Evolutionary conservation across 1,140 invertebrate genomes (phyloP), one percentile per base, ranked within the genome.

Genomic region (Drosophila equinoxialis): DNA sequence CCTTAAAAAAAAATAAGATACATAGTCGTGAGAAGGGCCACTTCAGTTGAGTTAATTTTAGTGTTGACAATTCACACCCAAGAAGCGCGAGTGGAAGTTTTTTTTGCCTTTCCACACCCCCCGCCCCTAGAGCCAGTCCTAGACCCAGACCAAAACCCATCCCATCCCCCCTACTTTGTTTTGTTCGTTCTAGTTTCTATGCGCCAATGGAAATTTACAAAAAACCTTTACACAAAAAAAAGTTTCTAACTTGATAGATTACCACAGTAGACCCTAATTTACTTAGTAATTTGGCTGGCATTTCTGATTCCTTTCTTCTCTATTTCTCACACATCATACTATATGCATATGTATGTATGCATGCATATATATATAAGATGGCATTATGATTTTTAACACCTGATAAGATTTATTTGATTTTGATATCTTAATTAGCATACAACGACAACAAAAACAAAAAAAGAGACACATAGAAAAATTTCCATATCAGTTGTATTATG

Each of bases 341-440:
- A 35, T 65, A 68, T 64, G 65, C 20, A 60, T 41, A 67, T 39
- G 26, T 65, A 68, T 64, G 65, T 14, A 60, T 41, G 63, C 5
- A 6, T 58, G 60, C 37, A 30, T 33, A 51, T 41, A 54, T 68
- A 39, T 75, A 82, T 74, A 69, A 73, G 70, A 35, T 71, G 57
- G 72, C 80, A 74, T 89, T 83, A 84, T 63, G 73, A 63, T 68
- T 77, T 42, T 89, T 77, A 87, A 87, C 84, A 87, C 83, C 83
- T 89, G 83, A 87, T 87, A 87, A 87, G 77, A 71, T 80, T 83
- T 80, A 51, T 51, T 51, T 33, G 66, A 78, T 89, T 80, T 70
- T 80, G 74, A 87, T 87, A 87, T 83, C 84, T 77, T 68, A 79
- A 74, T 87, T 83, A 82, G 76, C 73, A 75, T 70, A 62, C 72